Base-by-base conservation (phyloP, 2,797 vertebrate genomes). In the Tokudaia tokunoshimensis region DNA sequence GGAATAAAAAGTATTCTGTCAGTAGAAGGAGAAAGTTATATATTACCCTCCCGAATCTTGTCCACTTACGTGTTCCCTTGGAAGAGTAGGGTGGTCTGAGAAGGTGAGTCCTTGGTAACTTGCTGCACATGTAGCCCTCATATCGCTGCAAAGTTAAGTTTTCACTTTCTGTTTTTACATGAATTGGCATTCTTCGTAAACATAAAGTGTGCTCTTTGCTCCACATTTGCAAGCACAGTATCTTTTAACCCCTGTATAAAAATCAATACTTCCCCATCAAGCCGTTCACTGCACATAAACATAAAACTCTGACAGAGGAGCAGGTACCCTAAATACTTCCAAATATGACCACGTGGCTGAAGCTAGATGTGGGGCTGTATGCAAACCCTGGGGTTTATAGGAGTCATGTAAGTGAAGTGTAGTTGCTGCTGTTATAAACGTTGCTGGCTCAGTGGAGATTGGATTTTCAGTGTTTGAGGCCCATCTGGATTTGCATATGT, bases 211-310 rank as follows among this genome's bases (percentile, higher is more conserved):
- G n/a, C 24, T 93, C 57, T 76, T 52, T 91, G 70, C 92, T 91
- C 95, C 37, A 94, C 89, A 96, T 98, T 97, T 96, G 97, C 96
- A 97, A 98, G 94, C 96, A 97, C 57, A 92, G 86, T 0, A 4
- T 96, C 96, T 94, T 95, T 72, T 93, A 93, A 94, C 94, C 96
- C 83, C 95, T 84, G 83, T 94, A 88, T 89, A 78, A 90, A 96
- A 96, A 96, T 95, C 96, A 97, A 75, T 96, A 94, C 94, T 96
- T 95, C 37, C 75, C 86, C 91, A 85, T 55, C 94, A 96, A 86
- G 74, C 95, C 88, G 89, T 89, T 93, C 76, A 81, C 31, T 95
- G 65, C 84, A 81, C 87, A 94, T 91, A 94, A 95, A 94, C 96
- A 88, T 59, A 93, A 95, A 96, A 78, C 82, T 80, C 52, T n/a